Base-by-base conservation (phyloP, 2,113 vertebrate species). In the Lampris megalopsis region DNA sequence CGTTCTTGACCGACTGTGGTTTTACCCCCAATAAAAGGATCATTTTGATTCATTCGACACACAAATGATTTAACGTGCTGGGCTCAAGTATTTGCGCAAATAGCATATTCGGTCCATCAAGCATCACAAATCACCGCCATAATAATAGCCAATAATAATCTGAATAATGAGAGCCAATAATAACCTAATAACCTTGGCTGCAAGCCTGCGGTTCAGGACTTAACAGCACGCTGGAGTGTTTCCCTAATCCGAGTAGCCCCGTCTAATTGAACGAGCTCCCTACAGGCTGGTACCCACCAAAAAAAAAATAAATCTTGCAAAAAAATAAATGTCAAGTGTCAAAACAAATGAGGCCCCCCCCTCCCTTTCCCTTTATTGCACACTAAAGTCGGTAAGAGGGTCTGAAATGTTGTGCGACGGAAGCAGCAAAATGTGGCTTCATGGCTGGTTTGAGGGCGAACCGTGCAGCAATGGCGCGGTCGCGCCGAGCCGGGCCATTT, bases 261-360 rank as follows among this genome's bases (percentile, higher is more conserved):
- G 53, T 87, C 72, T 78, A 76, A 81, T 87, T 79, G 80, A 79
- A 76, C 61, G 43, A 66, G 69, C 81, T 77, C 71, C 77, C 73
- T 58, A 56, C 76, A 84, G 79, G 57, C 81, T 57, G 81, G 61
- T 69, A 60, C 64, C 45, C 68, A 57, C 63, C 68, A 64, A 35
- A 53, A 61, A 11, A n/a, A n/a, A 41, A 6, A 3, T 9, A 36
- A 36, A 54, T 48, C 56, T 4, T 8, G 4, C 68, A 59, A 77
- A 59, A 70, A 61, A 38, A 11, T 45, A 5, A 68, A 48, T 24
- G 24, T 24, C 24, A 66, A 59, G 36, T 37, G n/a, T 53, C 52
- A 79, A 71, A 37, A 67, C 45, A 10, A 9, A 2, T 58, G 59
- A 53, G 58, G 8, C 63, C 64, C 71, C 36, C 60, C 35, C 6